Conservation (phyloP, 2,797 vertebrate species). For the Potorous gilbertii region DNA sequence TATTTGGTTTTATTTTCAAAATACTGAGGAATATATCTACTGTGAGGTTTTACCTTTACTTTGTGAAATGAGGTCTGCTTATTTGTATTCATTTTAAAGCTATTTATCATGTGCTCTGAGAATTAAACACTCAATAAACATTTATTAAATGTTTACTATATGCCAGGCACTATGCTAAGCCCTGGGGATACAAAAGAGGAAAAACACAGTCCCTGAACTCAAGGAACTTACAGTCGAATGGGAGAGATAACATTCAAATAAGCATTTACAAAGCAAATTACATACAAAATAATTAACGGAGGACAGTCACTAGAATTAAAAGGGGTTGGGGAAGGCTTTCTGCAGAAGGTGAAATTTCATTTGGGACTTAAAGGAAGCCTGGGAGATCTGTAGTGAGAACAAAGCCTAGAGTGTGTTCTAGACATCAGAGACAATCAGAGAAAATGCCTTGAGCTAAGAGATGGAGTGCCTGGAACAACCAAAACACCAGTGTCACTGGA, state of each 20-base stretch:
- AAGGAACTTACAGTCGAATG: neutral
- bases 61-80: neutral
- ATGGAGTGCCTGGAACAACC: neutral
- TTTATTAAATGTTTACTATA: neutral
- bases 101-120: neutral
- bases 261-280: neutral
- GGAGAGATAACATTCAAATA: neutral
- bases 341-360: neutral
- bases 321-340: neutral
- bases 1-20: neutral
- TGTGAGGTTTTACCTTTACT: neutral
- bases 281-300: neutral
- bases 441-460: neutral
- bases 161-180: neutral
- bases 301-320: neutral
- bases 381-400: neutral
- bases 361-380: neutral
- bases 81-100: neutral
- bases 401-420: neutral
- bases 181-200: neutral
- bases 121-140: neutral
- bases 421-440: neutral
- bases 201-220: neutral
- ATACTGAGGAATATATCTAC: neutral
- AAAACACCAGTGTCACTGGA: neutral